These are phyloP conservation scores for Pegea sp. DNA, from an alignment of 23 tunicate genomes.

Conservation along the genomic window DNA sequence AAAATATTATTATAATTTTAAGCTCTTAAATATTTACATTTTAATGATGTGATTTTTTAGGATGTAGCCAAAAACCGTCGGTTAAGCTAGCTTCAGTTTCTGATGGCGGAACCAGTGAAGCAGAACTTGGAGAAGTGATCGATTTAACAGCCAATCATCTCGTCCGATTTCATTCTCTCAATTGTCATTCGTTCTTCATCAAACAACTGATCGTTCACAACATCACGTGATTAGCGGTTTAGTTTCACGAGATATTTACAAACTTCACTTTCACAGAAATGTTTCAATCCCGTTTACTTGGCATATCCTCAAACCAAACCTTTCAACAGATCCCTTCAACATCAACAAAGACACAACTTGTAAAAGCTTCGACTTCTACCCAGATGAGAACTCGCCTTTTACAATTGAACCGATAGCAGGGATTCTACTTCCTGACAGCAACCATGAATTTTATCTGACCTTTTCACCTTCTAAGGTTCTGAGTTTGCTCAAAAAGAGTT, in stretches of 20 bases:
- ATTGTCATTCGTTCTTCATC: conserved; percentile 68
- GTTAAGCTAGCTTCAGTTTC: conserved; percentile 59
- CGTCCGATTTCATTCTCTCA: conserved; percentile 55
- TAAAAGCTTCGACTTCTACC: conserved; percentile 56
- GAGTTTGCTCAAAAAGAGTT: neutral
- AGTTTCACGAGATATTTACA: too few species aligned
- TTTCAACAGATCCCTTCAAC: conserved; percentile 12
- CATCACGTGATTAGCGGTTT: conserved; percentile 27
- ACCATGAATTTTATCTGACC: conserved; percentile 65
- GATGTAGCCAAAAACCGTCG: conserved; percentile 53
- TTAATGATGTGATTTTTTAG: conserved; percentile 7
- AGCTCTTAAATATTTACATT: conserved; percentile 1
- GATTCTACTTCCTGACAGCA: conserved; percentile 41
- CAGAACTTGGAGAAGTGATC: conserved; percentile 29
- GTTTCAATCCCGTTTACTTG: conserved; percentile 72
- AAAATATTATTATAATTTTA: too few species aligned
- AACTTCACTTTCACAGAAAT: conserved; percentile 42
- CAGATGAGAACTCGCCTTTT: conserved; percentile 33
- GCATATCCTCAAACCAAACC: conserved; percentile 79
- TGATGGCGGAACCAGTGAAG: conserved; percentile 44
- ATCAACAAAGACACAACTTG: conserved; percentile 2
- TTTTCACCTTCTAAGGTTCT: conserved; percentile 60
- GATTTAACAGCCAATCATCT: conserved; percentile 68
- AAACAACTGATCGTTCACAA: conserved; percentile 63
- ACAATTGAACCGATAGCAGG: conserved; percentile 60